Evolutionary conservation across 2,888 invertebrate genomes (phyloP).

Genomic region (Sesia bembeciformis): DNA sequence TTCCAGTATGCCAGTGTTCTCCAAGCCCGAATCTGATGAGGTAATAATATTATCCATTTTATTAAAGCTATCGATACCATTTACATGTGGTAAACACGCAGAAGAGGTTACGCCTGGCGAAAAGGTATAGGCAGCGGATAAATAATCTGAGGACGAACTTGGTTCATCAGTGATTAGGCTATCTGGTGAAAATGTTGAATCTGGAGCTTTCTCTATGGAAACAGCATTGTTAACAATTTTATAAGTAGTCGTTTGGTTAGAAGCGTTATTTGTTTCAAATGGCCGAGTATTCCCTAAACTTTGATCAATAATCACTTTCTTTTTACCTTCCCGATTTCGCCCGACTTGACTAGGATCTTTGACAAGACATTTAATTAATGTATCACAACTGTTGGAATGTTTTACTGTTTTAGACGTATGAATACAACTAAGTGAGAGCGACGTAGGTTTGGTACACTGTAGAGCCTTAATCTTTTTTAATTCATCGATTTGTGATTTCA

Average conservation of each 20-base stretch:
- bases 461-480: slow-evolving; percentile 24
- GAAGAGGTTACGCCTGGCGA: slow-evolving; percentile 38
- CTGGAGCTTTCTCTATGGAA: slow-evolving; percentile 24
- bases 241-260: neutral
- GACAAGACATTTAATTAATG: slow-evolving; percentile 27
- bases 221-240: neutral
- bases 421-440: slow-evolving; percentile 54
- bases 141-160: slow-evolving; percentile 59
- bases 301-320: slow-evolving; percentile 18
- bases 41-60: slow-evolving; percentile 55
- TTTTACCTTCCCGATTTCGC: slow-evolving; percentile 8
- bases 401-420: slow-evolving; percentile 48
- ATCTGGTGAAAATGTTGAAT: slow-evolving; percentile 47
- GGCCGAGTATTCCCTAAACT: slow-evolving; percentile 16
- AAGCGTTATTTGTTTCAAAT: neutral
- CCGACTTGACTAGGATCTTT: slow-evolving; percentile 17
- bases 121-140: slow-evolving; percentile 49
- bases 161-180: slow-evolving; percentile 55
- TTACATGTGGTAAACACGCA: slow-evolving; percentile 31
- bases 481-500: slow-evolving; percentile 39
- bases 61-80: slow-evolving; percentile 33
- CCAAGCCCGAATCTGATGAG: slow-evolving; percentile 63
- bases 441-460: slow-evolving; percentile 43
- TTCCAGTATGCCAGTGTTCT: slow-evolving; percentile 58
- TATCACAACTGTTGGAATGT: slow-evolving; percentile 61